Percentiles rank a stretch among this genome's conserved stretches.
These are phyloP conservation scores for Megalonaias nervosa DNA, from an alignment of 1,140 invertebrate species.

Conservation along the genomic window DNA sequence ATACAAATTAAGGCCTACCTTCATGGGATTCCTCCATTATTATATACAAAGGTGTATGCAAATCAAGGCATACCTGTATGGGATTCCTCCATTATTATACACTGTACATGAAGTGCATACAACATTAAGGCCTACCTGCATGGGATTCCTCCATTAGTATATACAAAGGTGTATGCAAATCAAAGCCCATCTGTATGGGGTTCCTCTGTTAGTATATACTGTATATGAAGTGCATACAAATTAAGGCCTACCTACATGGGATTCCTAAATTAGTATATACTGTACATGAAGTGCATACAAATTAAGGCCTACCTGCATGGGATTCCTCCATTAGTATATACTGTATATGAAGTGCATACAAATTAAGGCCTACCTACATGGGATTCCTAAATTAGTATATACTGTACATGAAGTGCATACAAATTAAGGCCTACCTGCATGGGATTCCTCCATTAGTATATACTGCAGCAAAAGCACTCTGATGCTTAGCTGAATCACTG, in stretches of 20 bases:
- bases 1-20: no score
- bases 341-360: constrained; percentile 9
- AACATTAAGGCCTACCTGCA: no score
- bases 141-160: neutral
- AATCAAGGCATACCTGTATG: constrained; percentile 52
- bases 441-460: constrained; percentile 68
- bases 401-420: no score
- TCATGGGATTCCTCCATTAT: neutral
- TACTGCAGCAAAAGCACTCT: constrained; percentile 66
- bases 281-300: no score
- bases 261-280: neutral
- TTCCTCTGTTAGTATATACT: constrained; percentile 66
- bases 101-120: no score
- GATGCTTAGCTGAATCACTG: constrained; percentile 47
- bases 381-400: neutral
- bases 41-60: neutral
- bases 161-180: neutral
- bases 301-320: constrained; percentile 60
- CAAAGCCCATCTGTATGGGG: constrained; percentile 63
- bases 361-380: no score
- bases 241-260: no score
- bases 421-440: constrained; percentile 54
- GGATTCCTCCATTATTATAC: no score
- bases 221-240: neutral
- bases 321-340: constrained; percentile 67